Evolutionary conservation across 2,888 invertebrate genomes (phyloP).

Genomic region (Mesorhabditis sp.): DNA sequence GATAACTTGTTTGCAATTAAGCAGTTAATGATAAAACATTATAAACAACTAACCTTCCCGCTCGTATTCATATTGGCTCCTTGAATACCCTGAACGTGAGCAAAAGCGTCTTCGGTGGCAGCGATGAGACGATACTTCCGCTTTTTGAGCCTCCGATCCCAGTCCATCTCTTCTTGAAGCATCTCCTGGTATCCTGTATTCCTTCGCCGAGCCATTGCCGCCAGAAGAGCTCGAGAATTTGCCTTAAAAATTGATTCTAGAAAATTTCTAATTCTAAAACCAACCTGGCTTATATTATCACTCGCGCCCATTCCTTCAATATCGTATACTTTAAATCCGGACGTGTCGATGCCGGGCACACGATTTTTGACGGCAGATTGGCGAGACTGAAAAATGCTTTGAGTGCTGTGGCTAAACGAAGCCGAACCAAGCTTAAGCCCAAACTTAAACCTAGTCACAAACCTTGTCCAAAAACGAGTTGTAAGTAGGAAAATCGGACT

Average conservation of each 20-base stretch:
- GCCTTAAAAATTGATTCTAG: conserved; percentile 59
- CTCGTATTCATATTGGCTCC: neutral
- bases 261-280: neutral
- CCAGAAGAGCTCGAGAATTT: conserved; percentile 71
- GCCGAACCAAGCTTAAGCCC: too few species aligned
- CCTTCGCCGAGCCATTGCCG: conserved; percentile 77
- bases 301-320: conserved; percentile 70
- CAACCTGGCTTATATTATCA: conserved; percentile 33
- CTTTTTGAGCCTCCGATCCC: conserved; percentile 74
- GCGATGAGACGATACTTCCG: conserved; percentile 82
- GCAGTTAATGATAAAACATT: too few species aligned
- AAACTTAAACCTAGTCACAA: neutral
- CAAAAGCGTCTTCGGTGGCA: conserved; percentile 95
- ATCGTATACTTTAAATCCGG: conserved; percentile 86
- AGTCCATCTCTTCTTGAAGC: conserved; percentile 90
- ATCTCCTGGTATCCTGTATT: conserved; percentile 83
- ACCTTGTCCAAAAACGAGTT: conserved; percentile 82
- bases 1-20: too few species aligned
- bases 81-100: conserved; percentile 71
- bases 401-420: too few species aligned
- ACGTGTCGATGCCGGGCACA: conserved; percentile 24
- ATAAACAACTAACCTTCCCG: neutral
- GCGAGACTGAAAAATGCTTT: conserved; percentile 17
- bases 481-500: conserved; percentile 90
- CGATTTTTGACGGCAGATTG: conserved; percentile 24